phyloP scores from a whole-genome alignment of 2,113 vertebrate genomes.

The Actenoides lindsayi region DNA sequence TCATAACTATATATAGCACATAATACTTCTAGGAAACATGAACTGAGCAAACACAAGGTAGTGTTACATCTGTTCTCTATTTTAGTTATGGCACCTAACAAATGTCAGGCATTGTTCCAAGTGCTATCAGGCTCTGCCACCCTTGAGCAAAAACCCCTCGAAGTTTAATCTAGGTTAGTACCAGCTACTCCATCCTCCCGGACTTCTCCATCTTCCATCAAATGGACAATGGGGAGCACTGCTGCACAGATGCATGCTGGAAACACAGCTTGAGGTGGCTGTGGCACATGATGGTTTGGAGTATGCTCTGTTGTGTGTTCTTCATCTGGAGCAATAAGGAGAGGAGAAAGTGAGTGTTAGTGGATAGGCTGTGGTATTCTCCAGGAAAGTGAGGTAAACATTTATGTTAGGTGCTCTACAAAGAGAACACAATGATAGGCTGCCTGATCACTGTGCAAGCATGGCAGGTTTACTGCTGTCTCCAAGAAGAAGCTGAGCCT shows the following conservation, averaged over 20 bases:
- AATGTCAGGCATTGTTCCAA: background rate
- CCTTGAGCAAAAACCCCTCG: background rate
- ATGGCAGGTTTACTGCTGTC: background rate
- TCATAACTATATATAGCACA: background rate
- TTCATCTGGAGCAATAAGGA: slow-evolving; percentile 80
- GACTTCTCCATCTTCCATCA: slow-evolving; percentile 98
- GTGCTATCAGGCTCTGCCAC: background rate
- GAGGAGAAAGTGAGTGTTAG: background rate
- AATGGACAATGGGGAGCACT: slow-evolving; percentile 94
- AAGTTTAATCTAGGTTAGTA: slow-evolving; percentile 47
- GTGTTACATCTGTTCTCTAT: background rate
- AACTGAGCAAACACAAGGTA: background rate
- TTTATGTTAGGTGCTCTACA: background rate
- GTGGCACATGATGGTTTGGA: slow-evolving; percentile 92
- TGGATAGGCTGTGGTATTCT: background rate
- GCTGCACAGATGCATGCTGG: slow-evolving; percentile 98
- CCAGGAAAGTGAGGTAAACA: background rate
- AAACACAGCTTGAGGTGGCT: slow-evolving; percentile 96
- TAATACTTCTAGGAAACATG: background rate
- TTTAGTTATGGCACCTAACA: background rate
- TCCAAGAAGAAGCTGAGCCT: background rate
- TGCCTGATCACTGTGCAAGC: background rate
- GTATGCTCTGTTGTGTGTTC: slow-evolving; percentile 96
- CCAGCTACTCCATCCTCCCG: slow-evolving; percentile 97
- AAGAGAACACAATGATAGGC: background rate